Conservation (phyloP, 2,888 invertebrate genomes). For the Platycnemis pennipes region DNA sequence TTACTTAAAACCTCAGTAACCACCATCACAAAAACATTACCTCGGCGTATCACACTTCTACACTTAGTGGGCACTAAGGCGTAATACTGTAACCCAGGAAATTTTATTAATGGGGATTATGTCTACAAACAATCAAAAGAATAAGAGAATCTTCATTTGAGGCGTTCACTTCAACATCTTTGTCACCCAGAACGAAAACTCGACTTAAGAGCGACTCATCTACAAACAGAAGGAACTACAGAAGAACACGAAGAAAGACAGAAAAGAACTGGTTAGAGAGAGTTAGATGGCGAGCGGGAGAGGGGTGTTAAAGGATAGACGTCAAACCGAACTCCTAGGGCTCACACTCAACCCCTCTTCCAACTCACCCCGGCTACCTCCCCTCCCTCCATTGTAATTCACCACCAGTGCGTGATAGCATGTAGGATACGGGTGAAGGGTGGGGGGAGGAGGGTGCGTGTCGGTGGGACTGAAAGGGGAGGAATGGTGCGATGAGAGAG, state of each 20-base stretch:
- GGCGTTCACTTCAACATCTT: too few relatives aligned
- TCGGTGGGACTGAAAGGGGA: not conserved
- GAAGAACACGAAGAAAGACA: not conserved
- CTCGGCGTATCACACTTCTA: too few relatives aligned
- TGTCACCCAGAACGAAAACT: too few relatives aligned
- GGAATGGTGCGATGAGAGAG: not conserved
- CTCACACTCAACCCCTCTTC: not conserved
- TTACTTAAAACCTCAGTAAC: too few relatives aligned
- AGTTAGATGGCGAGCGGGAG: not conserved
- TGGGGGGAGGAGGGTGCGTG: not conserved
- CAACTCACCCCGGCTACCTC: not conserved
- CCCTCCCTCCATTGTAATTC: constrained; percentile 41
- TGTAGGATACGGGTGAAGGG: not conserved
- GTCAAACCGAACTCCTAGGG: not conserved
- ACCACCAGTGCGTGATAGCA: constrained; percentile 52
- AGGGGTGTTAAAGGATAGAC: not conserved
- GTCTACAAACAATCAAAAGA: too few relatives aligned
- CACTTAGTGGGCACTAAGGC: too few relatives aligned
- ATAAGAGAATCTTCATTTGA: too few relatives aligned
- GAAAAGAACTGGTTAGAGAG: not conserved
- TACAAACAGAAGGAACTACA: not conserved
- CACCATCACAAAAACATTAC: too few relatives aligned
- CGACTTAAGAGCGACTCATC: not conserved
- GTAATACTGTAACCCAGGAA: too few relatives aligned
- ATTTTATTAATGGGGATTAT: too few relatives aligned